Conservation (phyloP, 2,113 vertebrate genomes). For the Apeltes quadracus region DNA sequence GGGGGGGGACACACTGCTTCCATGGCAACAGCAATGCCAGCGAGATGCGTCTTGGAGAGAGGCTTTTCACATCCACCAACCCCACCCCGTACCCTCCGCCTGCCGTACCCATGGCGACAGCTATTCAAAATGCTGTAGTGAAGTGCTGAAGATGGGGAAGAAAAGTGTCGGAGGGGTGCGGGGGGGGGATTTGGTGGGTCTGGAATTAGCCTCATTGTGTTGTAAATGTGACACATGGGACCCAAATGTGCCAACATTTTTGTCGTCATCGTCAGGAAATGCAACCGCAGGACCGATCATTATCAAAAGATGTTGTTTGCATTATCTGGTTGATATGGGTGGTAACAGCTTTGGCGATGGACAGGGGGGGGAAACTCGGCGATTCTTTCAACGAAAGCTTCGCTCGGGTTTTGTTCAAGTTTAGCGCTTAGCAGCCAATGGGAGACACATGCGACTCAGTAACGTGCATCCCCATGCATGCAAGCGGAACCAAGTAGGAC, state of each 20-base stretch:
- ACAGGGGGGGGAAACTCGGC: not conserved
- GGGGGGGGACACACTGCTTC: conserved; percentile 59
- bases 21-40: conserved; percentile 70
- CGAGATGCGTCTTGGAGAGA: conserved; percentile 71
- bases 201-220: conserved; percentile 33
- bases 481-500: not conserved
- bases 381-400: not conserved
- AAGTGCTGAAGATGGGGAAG: conserved; percentile 41
- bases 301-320: conserved; percentile 1
- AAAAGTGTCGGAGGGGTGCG: too few relatives aligned
- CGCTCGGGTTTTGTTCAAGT: not conserved
- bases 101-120: conserved; percentile 78
- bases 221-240: conserved; percentile 28
- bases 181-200: conserved; percentile 16
- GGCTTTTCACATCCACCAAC: conserved; percentile 79
- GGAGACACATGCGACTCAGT: not conserved
- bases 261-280: not conserved
- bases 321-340: not conserved
- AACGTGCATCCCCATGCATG: not conserved
- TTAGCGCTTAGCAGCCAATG: not conserved
- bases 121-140: conserved; percentile 65
- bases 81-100: conserved; percentile 47
- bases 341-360: not conserved
- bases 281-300: not conserved
- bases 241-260: not conserved